Percentiles rank a stretch among this genome's conserved stretches.
These are phyloP conservation scores for Hyperoplus immaculatus DNA, from an alignment of 2,797 vertebrate species.

Conservation along the genomic window DNA sequence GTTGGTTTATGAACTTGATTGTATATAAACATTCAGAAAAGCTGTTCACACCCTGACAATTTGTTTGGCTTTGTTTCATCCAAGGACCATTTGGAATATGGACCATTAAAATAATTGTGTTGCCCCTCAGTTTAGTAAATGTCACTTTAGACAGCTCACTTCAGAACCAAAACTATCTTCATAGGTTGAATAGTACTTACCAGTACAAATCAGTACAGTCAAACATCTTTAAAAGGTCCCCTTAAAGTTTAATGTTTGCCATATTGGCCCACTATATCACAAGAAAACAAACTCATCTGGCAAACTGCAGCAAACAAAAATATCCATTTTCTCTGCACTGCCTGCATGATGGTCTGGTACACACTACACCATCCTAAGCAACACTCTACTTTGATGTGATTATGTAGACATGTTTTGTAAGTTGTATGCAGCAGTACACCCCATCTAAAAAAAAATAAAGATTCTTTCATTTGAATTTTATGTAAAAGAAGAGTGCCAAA, in stretches of 20 bases:
- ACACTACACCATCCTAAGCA: conserved; percentile 31
- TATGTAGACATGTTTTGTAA: conserved; percentile 47
- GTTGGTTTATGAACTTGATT: background rate
- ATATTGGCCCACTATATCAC: background rate
- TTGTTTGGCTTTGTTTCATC: background rate
- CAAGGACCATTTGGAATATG: too few relatives aligned
- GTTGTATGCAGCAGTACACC: conserved; percentile 34
- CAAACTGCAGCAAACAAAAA: conserved; percentile 13
- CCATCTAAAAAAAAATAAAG: conserved; percentile 49
- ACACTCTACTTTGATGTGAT: conserved; percentile 63
- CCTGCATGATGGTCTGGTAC: conserved; percentile 20
- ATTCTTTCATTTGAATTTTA: conserved; percentile 63
- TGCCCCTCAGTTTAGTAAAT: background rate
- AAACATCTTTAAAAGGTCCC: background rate
- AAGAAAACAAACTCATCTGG: background rate
- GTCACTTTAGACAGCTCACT: background rate
- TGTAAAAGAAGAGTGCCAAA: conserved; percentile 42
- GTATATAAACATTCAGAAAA: background rate
- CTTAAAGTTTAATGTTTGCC: background rate
- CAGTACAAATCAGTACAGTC: background rate
- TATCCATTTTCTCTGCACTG: background rate
- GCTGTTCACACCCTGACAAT: background rate
- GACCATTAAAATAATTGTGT: too few relatives aligned
- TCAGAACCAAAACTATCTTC: background rate
- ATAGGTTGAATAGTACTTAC: background rate